A percentile compares a stretch with the other conserved stretches of the same genome.
Evolutionary conservation across 2,797 vertebrate genomes (phyloP).

Genomic region (Channa striata): DNA sequence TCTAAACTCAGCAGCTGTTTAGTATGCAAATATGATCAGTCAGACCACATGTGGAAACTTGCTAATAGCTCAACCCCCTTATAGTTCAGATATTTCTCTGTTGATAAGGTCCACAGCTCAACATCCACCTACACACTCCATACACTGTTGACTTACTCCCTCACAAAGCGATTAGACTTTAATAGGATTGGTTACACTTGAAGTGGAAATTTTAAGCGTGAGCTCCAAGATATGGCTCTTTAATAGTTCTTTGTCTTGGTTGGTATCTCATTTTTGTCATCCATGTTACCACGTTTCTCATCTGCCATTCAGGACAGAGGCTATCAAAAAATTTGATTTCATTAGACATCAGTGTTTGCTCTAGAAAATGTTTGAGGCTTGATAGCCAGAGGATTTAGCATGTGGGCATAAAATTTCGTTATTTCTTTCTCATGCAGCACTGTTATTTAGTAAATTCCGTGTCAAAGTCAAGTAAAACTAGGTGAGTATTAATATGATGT

Average conservation of each 20-base stretch:
- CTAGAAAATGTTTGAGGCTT: too few species aligned
- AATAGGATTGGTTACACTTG: conserved; percentile 64
- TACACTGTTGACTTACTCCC: conserved; percentile 66
- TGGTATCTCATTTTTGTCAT: conserved; percentile 36
- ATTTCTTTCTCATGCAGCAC: too few species aligned
- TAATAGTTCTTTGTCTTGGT: conserved; percentile 30
- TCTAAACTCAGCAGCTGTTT: conserved; percentile 49
- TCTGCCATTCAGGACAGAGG: conserved; percentile 16
- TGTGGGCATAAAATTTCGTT: too few species aligned
- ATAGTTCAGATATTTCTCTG: conserved; percentile 58
- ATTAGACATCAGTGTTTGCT: background rate
- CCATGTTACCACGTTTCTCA: conserved; percentile 17
- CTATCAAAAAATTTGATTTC: conserved; percentile 20
- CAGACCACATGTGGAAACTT: conserved; percentile 58
- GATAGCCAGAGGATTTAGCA: too few species aligned
- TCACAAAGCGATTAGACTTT: conserved; percentile 62
- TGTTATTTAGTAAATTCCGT: too few species aligned
- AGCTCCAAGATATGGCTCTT: conserved; percentile 46
- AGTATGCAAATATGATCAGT: conserved; percentile 61
- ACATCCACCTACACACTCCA: conserved; percentile 72
- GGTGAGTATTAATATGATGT: too few species aligned
- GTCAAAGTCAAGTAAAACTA: too few species aligned
- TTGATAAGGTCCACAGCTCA: conserved; percentile 54
- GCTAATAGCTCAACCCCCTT: conserved; percentile 54
- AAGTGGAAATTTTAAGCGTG: conserved; percentile 44